Percentiles rank a stretch among this genome's conserved stretches.
Evolutionary conservation across 2,797 vertebrate species (phyloP).

Genomic region (Parotocinclus haroldoi): DNA sequence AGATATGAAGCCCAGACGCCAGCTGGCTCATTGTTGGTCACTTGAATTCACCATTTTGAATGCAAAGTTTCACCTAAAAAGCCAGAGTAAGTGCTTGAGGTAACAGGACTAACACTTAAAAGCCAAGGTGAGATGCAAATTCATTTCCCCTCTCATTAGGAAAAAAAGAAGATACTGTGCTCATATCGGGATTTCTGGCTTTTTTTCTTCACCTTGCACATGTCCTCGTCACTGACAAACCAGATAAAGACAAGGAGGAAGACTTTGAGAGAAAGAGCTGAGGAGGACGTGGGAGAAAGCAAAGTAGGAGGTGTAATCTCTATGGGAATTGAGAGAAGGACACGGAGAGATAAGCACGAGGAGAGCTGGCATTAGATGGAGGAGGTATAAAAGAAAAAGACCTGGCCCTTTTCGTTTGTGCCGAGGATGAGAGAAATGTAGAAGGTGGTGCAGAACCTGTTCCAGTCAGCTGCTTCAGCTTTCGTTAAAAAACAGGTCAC

Average conservation of each 20-base stretch:
- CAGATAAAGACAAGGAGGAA: constrained; percentile 45
- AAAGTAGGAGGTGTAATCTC: constrained; percentile 25
- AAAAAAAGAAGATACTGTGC: constrained; percentile 60
- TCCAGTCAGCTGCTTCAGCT: constrained; percentile 42
- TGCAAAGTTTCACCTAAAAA: too few relatives aligned
- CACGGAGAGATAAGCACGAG: constrained; percentile 29
- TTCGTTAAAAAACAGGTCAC: constrained; percentile 57
- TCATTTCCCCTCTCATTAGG: background rate
- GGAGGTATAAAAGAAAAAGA: constrained; percentile 19
- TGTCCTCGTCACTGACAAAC: constrained; percentile 59
- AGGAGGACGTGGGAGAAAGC: background rate
- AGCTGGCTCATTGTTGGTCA: too few relatives aligned
- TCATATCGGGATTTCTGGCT: constrained; percentile 50
- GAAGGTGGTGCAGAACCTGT: constrained; percentile 25
- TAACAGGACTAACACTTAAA: background rate
- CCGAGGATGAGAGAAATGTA: background rate
- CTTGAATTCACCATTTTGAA: too few relatives aligned
- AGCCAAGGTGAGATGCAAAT: background rate
- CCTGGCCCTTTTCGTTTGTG: constrained; percentile 22
- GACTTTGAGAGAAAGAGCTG: constrained; percentile 17
- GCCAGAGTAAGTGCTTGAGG: too few relatives aligned
- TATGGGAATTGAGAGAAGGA: constrained; percentile 10
- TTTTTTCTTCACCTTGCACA: constrained; percentile 21
- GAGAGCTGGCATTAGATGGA: constrained; percentile 1
- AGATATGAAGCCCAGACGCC: too few relatives aligned